These are phyloP conservation scores for Cyaniris semiargus DNA, from an alignment of 2,888 invertebrate species.

Conservation along the genomic window DNA sequence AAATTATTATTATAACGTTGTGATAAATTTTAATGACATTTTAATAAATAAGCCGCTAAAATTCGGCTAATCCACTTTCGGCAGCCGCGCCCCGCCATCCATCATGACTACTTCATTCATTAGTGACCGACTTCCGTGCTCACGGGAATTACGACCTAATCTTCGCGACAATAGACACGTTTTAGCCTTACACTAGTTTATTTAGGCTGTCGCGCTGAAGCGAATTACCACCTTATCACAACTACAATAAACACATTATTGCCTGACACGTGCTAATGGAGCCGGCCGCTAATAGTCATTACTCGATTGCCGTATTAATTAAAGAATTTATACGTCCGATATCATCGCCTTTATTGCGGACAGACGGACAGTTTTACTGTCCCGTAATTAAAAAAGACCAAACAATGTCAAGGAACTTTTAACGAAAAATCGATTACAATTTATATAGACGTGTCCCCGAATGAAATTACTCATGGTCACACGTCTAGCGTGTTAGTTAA, in stretches of 20 bases:
- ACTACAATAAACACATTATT: conserved; percentile 56
- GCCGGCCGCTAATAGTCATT: conserved; percentile 52
- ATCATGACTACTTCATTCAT: conserved; percentile 67
- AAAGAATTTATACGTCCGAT: conserved; percentile 44
- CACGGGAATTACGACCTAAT: conserved; percentile 61
- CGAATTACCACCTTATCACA: conserved; percentile 61
- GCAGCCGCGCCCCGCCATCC: conserved; percentile 68
- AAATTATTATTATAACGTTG: conserved; percentile 16
- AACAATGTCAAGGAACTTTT: not conserved
- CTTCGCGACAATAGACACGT: conserved; percentile 52
- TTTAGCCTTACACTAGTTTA: conserved; percentile 52
- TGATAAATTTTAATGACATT: conserved; percentile 26
- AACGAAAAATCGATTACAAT: conserved; percentile 16
- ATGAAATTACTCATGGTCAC: not conserved
- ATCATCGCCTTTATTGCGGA: conserved; percentile 35
- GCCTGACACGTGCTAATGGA: conserved; percentile 59
- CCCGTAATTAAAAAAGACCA: conserved; percentile 20
- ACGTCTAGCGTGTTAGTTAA: not conserved
- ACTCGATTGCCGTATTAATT: conserved; percentile 64
- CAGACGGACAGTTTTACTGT: conserved; percentile 35
- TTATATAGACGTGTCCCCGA: not conserved
- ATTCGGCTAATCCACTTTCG: conserved; percentile 62
- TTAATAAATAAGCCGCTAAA: conserved; percentile 33
- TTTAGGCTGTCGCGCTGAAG: conserved; percentile 31
- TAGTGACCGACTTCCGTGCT: conserved; percentile 44